Evolutionary conservation across 2,797 vertebrate genomes (phyloP).

Genomic region (Neosilurus mollespiculum): DNA sequence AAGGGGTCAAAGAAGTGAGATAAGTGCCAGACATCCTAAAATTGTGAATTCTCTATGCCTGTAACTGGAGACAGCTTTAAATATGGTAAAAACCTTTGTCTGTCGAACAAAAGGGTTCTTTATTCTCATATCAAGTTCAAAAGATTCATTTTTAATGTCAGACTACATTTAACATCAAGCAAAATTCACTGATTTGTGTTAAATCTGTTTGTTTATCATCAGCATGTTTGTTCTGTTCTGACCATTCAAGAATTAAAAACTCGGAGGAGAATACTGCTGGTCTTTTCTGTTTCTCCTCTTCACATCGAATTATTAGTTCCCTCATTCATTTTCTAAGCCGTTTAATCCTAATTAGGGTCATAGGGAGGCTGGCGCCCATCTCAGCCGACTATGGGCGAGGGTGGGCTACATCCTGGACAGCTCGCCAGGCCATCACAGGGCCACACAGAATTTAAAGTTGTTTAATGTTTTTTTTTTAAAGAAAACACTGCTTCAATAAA

Average conservation of each 20-base stretch:
- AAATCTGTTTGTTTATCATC: neutral
- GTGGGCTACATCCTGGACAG: too few relatives aligned
- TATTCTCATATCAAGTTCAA: neutral
- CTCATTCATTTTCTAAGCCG: too few relatives aligned
- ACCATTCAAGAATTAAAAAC: neutral
- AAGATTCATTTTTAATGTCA: neutral
- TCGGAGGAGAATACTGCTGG: neutral
- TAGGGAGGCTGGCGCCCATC: too few relatives aligned
- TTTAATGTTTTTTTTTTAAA: too few relatives aligned
- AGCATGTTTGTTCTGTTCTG: neutral
- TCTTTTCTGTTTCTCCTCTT: neutral
- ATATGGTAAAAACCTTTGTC: neutral
- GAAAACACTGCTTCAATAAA: neutral
- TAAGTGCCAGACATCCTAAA: constrained; percentile 10
- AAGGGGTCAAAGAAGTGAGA: constrained; percentile 30
- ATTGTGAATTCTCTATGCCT: constrained; percentile 1
- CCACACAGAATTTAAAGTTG: too few relatives aligned
- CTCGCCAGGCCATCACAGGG: too few relatives aligned
- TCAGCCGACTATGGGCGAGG: too few relatives aligned
- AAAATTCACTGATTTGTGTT: neutral
- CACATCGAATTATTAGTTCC: neutral
- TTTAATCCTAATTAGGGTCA: too few relatives aligned
- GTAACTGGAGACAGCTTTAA: neutral
- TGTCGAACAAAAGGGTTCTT: neutral
- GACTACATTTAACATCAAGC: neutral